Base-by-base conservation (phyloP, 1,140 invertebrate genomes). In the Xylocopa sonorina region DNA sequence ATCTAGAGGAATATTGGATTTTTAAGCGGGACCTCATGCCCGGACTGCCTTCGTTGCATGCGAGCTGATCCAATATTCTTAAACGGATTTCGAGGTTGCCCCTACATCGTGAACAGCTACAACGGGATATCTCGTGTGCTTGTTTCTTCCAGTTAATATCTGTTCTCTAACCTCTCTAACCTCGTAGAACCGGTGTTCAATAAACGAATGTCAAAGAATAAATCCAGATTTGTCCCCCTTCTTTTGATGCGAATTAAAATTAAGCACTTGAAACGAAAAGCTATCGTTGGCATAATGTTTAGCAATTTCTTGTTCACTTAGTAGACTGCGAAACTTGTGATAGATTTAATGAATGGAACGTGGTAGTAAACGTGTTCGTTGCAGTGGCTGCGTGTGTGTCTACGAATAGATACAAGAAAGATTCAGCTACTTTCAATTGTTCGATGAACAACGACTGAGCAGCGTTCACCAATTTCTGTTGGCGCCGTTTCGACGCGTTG, bases 21-120 rank as follows among this genome's bases (percentile, higher is more conserved):
- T 79, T 86, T 72, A 72, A 77, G 27, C 18, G 53, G 41, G 46
- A 51, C 46, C 76, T 51, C 71, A 66, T 41, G 18, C 21, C 21
- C 38, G 34, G 50, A 74, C 71, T 58, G 46, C n/a, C n/a, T n/a
- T 38, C 50, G 38, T 58, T 74, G 57, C 71, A 51, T 16, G 12
- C 27, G 38, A 46, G 12, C 46, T 86, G 82, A 88, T 88, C 86
- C 84, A 88, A 88, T 88, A 88, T 84, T 53, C 80, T 80, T 88
- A 88, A 88, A 84, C 69, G 86, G 86, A 87, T 88, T 88, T 81
- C 29, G 38, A 73, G 38, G 73, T 77, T 80, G 68, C 74, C 81
- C 63, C 76, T 63, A 50, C 64, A 55, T 51, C 62, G 53, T 24
- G 76, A 60, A 64, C 21, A 7, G n/a, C n/a, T n/a, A n/a, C n/a